Percentiles rank a stretch among this genome's conserved stretches.
These are phyloP conservation scores for Drosophila sturtevanti DNA, from an alignment of 1,140 invertebrate genomes.

Conservation along the genomic window DNA sequence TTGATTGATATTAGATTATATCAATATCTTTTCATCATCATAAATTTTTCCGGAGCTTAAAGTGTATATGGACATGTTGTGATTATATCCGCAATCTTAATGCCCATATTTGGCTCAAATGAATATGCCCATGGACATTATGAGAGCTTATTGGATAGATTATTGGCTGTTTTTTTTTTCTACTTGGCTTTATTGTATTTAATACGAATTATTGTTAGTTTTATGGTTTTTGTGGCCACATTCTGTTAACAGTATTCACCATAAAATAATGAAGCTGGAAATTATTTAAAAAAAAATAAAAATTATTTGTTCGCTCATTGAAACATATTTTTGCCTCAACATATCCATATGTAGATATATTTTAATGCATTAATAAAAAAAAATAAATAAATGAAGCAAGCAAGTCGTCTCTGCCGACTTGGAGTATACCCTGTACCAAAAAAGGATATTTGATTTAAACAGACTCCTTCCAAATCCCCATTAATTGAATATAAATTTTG, in stretches of 20 bases:
- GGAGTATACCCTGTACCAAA: too few relatives aligned
- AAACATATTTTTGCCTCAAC: neutral
- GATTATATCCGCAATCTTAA: neutral
- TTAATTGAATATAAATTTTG: too few relatives aligned
- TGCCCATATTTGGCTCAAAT: neutral
- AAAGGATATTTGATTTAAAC: too few relatives aligned
- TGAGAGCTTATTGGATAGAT: neutral
- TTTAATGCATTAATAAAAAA: too few relatives aligned
- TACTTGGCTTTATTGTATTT: conserved; percentile 31
- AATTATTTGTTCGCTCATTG: neutral
- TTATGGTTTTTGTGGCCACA: conserved; percentile 48
- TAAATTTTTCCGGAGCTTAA: neutral
- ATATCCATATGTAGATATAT: too few relatives aligned
- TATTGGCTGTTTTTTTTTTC: conserved; percentile 25
- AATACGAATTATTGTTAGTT: conserved; percentile 62
- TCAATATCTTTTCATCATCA: too few relatives aligned
- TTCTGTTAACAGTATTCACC: conserved; percentile 20
- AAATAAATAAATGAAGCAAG: too few relatives aligned
- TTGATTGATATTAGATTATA: too few relatives aligned
- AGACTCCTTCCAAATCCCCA: too few relatives aligned
- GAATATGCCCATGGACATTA: neutral
- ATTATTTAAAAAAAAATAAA: neutral
- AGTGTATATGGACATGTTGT: neutral
- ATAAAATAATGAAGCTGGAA: neutral
- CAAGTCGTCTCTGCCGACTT: too few relatives aligned